Conservation (phyloP, 2,113 vertebrate genomes). For the Stictonetta naevosa region DNA sequence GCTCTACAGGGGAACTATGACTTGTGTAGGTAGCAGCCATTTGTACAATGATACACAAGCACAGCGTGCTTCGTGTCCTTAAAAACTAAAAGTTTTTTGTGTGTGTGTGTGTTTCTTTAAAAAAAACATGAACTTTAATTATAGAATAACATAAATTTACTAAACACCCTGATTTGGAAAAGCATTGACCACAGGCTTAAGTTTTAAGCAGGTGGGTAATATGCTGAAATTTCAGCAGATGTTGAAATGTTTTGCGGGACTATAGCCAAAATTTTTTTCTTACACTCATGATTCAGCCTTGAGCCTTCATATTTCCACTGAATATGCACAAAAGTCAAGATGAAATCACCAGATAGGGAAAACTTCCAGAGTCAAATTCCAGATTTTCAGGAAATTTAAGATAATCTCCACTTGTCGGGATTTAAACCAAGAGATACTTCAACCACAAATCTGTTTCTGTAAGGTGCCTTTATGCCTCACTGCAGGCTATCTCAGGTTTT, state of each 20-base stretch:
- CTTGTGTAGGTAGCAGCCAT: not conserved
- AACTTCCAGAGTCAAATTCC: not conserved
- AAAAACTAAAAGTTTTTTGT: not conserved
- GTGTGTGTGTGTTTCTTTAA: too few species aligned
- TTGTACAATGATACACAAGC: not conserved
- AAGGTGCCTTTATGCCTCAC: not conserved
- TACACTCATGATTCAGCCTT: not conserved
- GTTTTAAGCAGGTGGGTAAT: not conserved
- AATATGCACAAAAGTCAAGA: not conserved
- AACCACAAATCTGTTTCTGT: not conserved
- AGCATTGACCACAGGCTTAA: not conserved
- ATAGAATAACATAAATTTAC: not conserved
- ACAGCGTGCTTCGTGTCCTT: not conserved
- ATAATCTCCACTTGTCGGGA: not conserved
- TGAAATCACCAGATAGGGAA: not conserved
- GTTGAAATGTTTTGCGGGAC: not conserved
- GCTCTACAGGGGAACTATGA: not conserved
- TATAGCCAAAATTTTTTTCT: not conserved
- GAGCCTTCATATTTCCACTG: not conserved
- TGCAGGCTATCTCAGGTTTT: not conserved
- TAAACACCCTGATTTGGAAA: not conserved
- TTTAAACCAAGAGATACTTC: not conserved
- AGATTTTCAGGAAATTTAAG: not conserved
- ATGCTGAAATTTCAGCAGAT: not conserved
- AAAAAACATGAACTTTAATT: too few species aligned